Evolutionary conservation across 2,797 vertebrate genomes (phyloP).

Genomic region (Ptychobarbus kaznakovi): DNA sequence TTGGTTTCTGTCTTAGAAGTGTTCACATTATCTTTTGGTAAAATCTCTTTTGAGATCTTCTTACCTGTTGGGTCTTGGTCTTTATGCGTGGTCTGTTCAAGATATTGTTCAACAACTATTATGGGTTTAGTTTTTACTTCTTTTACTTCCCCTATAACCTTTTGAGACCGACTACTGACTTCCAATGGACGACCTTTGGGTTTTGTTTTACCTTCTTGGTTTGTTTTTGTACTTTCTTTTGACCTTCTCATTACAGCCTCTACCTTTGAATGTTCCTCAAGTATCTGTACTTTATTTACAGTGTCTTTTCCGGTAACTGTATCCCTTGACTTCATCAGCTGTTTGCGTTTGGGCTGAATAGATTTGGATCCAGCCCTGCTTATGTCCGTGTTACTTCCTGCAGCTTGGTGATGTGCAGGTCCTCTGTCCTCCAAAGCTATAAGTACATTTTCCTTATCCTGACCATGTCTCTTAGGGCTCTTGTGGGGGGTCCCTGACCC

Average conservation of each 20-base stretch:
- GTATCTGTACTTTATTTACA: not conserved
- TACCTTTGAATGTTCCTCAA: conserved; percentile 2
- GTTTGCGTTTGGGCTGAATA: not conserved
- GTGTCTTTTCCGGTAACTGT: not conserved
- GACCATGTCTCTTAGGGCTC: conserved; percentile 50
- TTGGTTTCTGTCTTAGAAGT: conserved; percentile 47
- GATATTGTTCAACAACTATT: conserved; percentile 20
- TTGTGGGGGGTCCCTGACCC: conserved; percentile 24
- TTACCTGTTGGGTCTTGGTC: conserved; percentile 32
- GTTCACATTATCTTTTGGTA: conserved; percentile 41
- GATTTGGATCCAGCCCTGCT: conserved; percentile 38
- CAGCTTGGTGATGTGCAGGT: conserved; percentile 11
- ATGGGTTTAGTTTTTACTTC: conserved; percentile 27
- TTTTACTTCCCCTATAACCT: conserved; percentile 42
- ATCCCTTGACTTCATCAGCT: conserved; percentile 8
- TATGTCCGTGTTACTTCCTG: conserved; percentile 33
- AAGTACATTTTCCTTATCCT: conserved; percentile 56
- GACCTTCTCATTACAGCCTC: not conserved
- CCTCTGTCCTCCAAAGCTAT: conserved; percentile 26
- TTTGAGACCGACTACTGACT: conserved; percentile 49
- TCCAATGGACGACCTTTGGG: conserved; percentile 39
- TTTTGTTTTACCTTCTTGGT: conserved; percentile 36
- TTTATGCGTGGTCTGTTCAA: conserved; percentile 11
- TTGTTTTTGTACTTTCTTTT: conserved; percentile 32
- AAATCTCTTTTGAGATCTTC: conserved; percentile 11